These are phyloP conservation scores for Cariama cristata DNA, from an alignment of 2,113 vertebrate species.

Conservation along the genomic window DNA sequence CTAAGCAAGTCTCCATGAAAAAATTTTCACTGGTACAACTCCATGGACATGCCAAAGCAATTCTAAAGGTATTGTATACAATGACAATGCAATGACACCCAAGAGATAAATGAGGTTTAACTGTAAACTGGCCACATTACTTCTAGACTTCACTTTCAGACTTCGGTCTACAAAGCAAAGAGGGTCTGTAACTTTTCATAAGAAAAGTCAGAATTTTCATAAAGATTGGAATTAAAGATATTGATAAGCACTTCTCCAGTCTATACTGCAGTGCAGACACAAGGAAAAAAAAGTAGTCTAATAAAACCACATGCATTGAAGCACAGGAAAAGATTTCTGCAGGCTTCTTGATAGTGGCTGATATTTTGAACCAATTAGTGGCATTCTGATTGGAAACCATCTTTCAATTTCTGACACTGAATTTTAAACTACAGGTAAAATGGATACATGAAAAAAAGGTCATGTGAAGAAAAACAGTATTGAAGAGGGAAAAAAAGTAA, in stretches of 20 bases:
- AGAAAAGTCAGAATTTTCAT: background rate
- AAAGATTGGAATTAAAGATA: background rate
- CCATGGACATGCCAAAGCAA: background rate
- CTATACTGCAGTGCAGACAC: background rate
- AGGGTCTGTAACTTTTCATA: background rate
- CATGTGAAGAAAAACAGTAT: background rate
- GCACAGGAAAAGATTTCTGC: background rate
- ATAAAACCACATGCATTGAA: background rate
- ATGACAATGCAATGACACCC: background rate
- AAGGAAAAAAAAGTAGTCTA: background rate
- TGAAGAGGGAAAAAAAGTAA: background rate
- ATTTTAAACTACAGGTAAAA: background rate
- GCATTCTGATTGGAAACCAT: background rate
- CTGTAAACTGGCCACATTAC: background rate
- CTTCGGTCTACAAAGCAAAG: background rate
- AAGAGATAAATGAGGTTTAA: conserved; percentile 8
- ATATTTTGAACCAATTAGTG: background rate
- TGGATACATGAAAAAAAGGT: background rate
- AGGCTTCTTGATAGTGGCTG: background rate
- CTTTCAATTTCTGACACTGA: background rate
- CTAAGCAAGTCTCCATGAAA: background rate
- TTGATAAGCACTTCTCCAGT: background rate
- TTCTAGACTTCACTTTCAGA: background rate
- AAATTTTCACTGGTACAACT: background rate
- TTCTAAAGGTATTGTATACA: background rate